phyloP scores from a whole-genome alignment of 1,140 invertebrate genomes.

The Zophobas atratus region DNA sequence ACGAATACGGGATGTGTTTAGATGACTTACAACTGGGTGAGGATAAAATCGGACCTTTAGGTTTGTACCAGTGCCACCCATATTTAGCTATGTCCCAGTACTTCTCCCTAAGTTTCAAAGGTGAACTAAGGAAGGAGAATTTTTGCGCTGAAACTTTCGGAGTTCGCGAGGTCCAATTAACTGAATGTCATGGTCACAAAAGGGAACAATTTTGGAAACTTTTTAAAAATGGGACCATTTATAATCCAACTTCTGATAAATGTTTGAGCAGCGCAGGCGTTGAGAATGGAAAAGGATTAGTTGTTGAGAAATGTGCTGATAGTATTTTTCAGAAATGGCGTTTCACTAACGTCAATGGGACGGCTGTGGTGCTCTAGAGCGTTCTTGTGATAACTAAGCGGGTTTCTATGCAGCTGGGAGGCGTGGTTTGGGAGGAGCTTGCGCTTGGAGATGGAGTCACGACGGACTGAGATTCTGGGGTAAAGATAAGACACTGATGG shows the following conservation, averaged over 20 bases:
- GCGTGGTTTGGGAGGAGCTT: no score
- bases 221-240: constrained; percentile 62
- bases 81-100: constrained; percentile 79
- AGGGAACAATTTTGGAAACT: constrained; percentile 75
- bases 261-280: constrained; percentile 65
- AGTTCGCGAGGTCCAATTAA: constrained; percentile 70
- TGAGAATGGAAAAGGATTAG: constrained; percentile 63
- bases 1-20: constrained; percentile 77
- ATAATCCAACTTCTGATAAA: constrained; percentile 61
- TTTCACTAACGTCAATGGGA: constrained; percentile 63
- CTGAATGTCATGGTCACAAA: constrained; percentile 70
- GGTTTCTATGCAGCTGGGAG: no score
- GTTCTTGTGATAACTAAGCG: constrained; percentile 4
- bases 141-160: constrained; percentile 74
- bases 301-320: constrained; percentile 60
- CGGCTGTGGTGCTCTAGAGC: constrained; percentile 51
- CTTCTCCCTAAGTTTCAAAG: constrained; percentile 80
- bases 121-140: constrained; percentile 84
- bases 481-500: no score
- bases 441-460: no score
- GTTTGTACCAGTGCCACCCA: constrained; percentile 83
- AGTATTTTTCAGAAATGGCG: constrained; percentile 64
- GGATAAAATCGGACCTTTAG: constrained; percentile 78
- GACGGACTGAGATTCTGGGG: no score
- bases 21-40: constrained; percentile 86